Base-by-base conservation (phyloP, 2,888 invertebrate genomes). In the Drosophila niveifrons region DNA sequence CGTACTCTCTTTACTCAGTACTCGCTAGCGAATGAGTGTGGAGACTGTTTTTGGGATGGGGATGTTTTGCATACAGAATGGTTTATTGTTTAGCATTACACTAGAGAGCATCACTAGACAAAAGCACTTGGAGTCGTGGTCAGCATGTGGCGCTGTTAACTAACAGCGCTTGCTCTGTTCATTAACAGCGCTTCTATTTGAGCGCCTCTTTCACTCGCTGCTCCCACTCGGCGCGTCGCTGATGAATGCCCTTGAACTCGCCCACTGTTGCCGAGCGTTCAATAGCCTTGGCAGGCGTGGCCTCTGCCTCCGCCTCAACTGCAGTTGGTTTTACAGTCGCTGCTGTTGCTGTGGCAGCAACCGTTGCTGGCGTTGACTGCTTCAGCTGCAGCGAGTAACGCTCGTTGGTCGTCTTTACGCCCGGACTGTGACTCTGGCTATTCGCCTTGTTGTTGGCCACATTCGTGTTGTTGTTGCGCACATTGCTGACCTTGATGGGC, bases 171-270 rank as follows among this genome's bases (percentile, higher is more conserved):
- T 18, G 17, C 13, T 34, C 56, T 59, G 51, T 55, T 18, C 7
- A 53, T 31, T 63, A 52, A 69, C 44, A 52, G 64, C 1, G 46
- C 1, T 4, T 17, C 36, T 86, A 92, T 59, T 92, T 92, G 39
- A 92, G 88, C 63, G 92, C 95, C 92, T 95, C 95, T 92, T 96
- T 95, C 39, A 96, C 95, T 78, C 96, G 93, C 82, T 95, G 94
- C 91, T 96, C 96, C 96, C 96, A 96, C 89, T 96, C 95, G 6
- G 96, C 96, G 64, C 95, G 94, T 88, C 96, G 94, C 88, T 96
- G 96, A 90, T 95, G 94, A 75, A 96, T 96, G 68, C 96, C 95
- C 89, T 96, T 96, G 84, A 95, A 95, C 63, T 92, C 92, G 46
- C 89, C 87, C 63, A 91, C 87, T 6, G 91, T 92, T 3, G 92